These are phyloP conservation scores for Urocynchramus pylzowi DNA, from an alignment of 2,113 vertebrate genomes.

Conservation along the genomic window DNA sequence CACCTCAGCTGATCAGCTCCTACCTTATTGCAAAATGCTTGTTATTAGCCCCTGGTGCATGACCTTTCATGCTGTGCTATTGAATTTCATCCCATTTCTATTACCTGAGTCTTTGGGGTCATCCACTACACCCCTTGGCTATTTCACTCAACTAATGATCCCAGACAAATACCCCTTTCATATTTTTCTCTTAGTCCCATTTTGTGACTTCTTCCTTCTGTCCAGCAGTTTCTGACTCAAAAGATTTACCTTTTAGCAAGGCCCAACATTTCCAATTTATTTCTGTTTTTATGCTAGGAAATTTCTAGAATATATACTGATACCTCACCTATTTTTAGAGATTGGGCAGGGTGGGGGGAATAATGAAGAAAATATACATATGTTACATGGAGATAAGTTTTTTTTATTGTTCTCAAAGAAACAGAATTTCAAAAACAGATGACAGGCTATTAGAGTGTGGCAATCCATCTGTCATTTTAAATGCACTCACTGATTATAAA, in stretches of 20 bases:
- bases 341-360: accelerated
- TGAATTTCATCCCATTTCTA: constrained; percentile 39
- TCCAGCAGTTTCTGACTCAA: neutral
- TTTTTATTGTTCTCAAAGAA: neutral
- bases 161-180: neutral
- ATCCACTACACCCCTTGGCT: constrained; percentile 8
- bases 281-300: neutral
- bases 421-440: neutral
- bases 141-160: constrained; percentile 6
- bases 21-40: neutral
- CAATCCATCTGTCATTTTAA: neutral
- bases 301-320: neutral
- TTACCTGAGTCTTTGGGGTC: neutral
- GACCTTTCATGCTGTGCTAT: neutral
- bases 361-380: neutral
- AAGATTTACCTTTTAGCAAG: neutral
- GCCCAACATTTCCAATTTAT: neutral
- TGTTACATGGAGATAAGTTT: neutral
- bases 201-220: neutral
- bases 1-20: neutral
- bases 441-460: neutral
- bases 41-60: neutral
- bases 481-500: neutral
- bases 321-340: neutral
- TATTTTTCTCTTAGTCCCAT: neutral